Conservation (phyloP, 2,113 vertebrate species). For the Sander lucioperca region DNA sequence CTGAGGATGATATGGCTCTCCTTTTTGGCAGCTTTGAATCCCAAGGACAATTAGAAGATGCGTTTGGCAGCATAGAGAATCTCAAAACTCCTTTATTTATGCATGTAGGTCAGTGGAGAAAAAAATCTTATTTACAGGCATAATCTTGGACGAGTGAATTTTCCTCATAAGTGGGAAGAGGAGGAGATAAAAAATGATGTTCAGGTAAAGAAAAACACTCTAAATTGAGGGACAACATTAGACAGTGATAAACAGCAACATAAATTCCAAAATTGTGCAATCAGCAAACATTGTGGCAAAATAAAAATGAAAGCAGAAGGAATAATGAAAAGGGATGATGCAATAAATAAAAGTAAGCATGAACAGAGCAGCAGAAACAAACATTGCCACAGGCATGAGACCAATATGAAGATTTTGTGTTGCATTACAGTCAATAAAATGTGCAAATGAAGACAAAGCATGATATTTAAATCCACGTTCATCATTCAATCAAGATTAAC, state of each 20-base stretch:
- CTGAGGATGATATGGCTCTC: slow-evolving; percentile 13
- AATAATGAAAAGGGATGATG: slow-evolving; percentile 50
- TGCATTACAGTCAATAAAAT: slow-evolving; percentile 24
- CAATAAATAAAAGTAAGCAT: slow-evolving; percentile 48
- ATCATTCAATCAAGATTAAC: background rate
- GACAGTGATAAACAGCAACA: slow-evolving; percentile 53
- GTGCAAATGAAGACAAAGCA: slow-evolving; percentile 28
- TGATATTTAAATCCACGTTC: slow-evolving; percentile 17
- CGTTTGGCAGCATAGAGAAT: slow-evolving; percentile 24
- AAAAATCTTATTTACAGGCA: slow-evolving; percentile 54
- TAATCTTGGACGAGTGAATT: slow-evolving; percentile 62
- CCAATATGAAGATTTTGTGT: slow-evolving; percentile 30
- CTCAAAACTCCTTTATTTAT: slow-evolving; percentile 55
- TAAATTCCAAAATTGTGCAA: slow-evolving; percentile 44
- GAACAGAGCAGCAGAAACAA: slow-evolving; percentile 6
- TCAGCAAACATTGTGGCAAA: slow-evolving; percentile 19
- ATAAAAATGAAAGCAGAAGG: slow-evolving; percentile 22
- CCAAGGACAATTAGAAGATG: slow-evolving; percentile 53
- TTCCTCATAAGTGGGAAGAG: slow-evolving; percentile 30
- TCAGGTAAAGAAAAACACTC: slow-evolving; percentile 32
- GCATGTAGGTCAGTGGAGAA: slow-evolving; percentile 52
- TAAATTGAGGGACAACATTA: slow-evolving; percentile 30
- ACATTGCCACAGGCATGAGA: slow-evolving; percentile 30
- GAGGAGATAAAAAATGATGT: slow-evolving; percentile 40
- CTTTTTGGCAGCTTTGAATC: slow-evolving; percentile 30